Conservation (phyloP, 2,797 vertebrate species). For the Coreius guichenoti region DNA sequence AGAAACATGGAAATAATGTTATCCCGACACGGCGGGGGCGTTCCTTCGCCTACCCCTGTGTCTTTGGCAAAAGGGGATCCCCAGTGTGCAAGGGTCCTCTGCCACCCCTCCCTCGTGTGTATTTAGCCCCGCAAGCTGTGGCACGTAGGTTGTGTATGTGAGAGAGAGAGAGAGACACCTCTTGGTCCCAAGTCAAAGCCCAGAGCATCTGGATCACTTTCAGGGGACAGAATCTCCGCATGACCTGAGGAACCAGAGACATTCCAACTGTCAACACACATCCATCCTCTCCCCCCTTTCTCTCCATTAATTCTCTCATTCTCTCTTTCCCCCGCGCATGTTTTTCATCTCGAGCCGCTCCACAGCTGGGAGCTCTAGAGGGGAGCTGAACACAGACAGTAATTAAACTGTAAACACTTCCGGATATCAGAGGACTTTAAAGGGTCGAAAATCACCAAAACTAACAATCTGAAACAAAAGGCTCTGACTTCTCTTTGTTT, state of each 20-base stretch:
- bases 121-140: slow-evolving; percentile 7
- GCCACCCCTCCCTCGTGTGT: not conserved
- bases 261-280: slow-evolving; percentile 75
- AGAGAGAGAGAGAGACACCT: slow-evolving; percentile 18
- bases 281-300: slow-evolving; percentile 58
- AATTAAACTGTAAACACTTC: slow-evolving; percentile 78
- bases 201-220: slow-evolving; percentile 57
- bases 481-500: slow-evolving; percentile 51
- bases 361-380: slow-evolving; percentile 64
- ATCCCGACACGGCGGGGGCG: not conserved
- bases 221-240: slow-evolving; percentile 61
- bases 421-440: slow-evolving; percentile 76
- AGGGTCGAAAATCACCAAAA: slow-evolving; percentile 69
- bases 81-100: not conserved
- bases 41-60: not conserved
- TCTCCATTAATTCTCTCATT: slow-evolving; percentile 53
- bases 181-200: slow-evolving; percentile 54
- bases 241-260: slow-evolving; percentile 70
- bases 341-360: slow-evolving; percentile 54
- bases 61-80: slow-evolving; percentile 37
- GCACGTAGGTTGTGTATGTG: slow-evolving; percentile 38
- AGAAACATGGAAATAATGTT: slow-evolving; percentile 16
- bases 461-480: slow-evolving; percentile 68
- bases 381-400: slow-evolving; percentile 60
- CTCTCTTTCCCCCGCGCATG: slow-evolving; percentile 52